Conservation (phyloP, 2,113 vertebrate genomes). For the Lynx canadensis region DNA sequence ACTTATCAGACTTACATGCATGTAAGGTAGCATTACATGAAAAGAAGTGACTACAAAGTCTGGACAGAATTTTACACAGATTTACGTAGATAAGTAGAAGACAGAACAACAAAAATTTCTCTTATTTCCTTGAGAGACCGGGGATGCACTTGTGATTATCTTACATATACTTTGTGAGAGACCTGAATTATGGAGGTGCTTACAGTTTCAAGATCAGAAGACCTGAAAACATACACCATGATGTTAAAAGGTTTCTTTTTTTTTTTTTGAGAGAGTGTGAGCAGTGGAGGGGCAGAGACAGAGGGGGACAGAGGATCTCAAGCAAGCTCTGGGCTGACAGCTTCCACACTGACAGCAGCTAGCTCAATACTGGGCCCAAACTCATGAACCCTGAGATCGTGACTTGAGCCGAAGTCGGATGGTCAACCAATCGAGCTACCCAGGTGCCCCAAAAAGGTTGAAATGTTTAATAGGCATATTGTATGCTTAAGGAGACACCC, state of each 20-base stretch:
- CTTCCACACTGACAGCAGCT: too few relatives aligned
- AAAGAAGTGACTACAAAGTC: background rate
- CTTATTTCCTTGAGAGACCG: background rate
- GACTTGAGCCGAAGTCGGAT: too few relatives aligned
- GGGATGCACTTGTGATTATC: background rate
- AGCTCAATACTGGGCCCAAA: too few relatives aligned
- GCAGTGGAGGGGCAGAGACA: too few relatives aligned
- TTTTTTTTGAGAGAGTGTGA: too few relatives aligned
- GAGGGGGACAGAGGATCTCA: too few relatives aligned
- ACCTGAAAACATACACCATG: background rate
- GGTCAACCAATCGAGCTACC: too few relatives aligned
- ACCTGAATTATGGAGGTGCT: background rate
- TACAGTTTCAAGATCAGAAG: background rate
- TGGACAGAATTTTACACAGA: background rate
- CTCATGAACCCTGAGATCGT: too few relatives aligned
- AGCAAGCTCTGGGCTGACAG: too few relatives aligned
- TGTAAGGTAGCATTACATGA: background rate
- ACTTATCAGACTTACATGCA: background rate
- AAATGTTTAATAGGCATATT: background rate
- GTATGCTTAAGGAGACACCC: background rate
- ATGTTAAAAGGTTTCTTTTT: background rate
- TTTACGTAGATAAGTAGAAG: background rate
- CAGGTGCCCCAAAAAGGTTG: background rate
- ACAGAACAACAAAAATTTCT: background rate
- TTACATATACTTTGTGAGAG: background rate